Evolutionary conservation across 2,888 invertebrate species (phyloP), one percentile per base, ranked within the genome.

Genomic region (Dolichomitus sp.): DNA sequence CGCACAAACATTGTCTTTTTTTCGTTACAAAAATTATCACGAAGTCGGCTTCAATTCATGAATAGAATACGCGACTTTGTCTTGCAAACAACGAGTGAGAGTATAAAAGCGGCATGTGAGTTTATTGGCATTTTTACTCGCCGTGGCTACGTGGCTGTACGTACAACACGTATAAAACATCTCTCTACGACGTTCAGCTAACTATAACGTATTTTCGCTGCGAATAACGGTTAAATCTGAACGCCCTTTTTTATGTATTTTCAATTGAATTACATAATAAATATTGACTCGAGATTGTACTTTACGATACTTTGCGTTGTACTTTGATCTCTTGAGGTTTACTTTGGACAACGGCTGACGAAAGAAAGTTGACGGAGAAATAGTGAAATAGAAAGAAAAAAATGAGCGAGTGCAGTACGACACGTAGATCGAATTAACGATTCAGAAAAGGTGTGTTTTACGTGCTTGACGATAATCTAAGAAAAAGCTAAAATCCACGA

Each of bases 211-310:
- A 23, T 33, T 68, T 48, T 45, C 27, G 9, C 30, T 23, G 40
- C 14, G 11, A 42, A 42, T 19, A 17, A 50, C 54, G 17, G 4
- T 30, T 40, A 42, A 52, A 52, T 57, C 6, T 30, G 19, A 69
- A 59, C 59, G 42, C 66, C 72, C n/a, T 4, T 17, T n/a, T 23
- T 17, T 61, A 19, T 37, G 40, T n/a, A n/a, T 19, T 30, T 27
- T 59, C 68, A 54, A 69, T 54, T 37, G 33, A 61, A 81, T 72
- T 37, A 48, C 33, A 27, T 63, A 75, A 74, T 78, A 19, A 65
- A 69, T 79, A 82, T 82, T 79, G 75, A 82, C 79, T 79, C 59
- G 66, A 75, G 69, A 40, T 82, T 75, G 74, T 75, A 79, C 78
- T 78, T 78, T 70, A 59, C 50, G 65, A 82, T 79, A 66, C 30